Base-by-base conservation (phyloP, 2,113 vertebrate genomes). In the Jacana jacana region DNA sequence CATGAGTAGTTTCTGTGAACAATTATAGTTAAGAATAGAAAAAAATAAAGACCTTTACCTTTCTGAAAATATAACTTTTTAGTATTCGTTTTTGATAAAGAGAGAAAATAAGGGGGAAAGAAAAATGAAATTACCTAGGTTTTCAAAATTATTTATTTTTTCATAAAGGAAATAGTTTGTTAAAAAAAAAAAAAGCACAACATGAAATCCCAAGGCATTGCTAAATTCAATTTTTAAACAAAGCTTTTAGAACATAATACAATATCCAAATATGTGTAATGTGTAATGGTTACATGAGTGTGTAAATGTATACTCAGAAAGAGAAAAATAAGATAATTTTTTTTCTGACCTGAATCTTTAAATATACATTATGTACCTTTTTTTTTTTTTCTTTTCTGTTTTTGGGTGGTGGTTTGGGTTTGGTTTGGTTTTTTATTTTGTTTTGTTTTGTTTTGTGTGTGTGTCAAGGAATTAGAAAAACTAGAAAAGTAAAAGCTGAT, bases 351-450 rank as follows among this genome's bases (percentile, higher is more conserved):
- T 37, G 7, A 57, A 6, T 40, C 4, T 66, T 17, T 66, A 76
- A 71, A 66, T 40, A 4, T 10, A 35, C 1, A 2, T 17, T 54
- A n/a, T n/a, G n/a, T n/a, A n/a, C 1, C 0, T 23, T 7, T 10
- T 19, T 39, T 24, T 12, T 17, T 10, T 23, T 1, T 24, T 6
- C 4, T 15, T 19, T 27, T 20, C 16, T 28, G 7, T 12, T 33
- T 51, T 70, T 31, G 5, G 3, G 3, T 14, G 8, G 3, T 0
- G 0, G 0, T 2, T n/a, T n/a, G n/a, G n/a, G n/a, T n/a, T n/a
- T n/a, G n/a, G n/a, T n/a, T n/a, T n/a, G n/a, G n/a, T n/a, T n/a
- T n/a, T n/a, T n/a, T n/a, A n/a, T n/a, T n/a, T n/a, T n/a, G n/a
- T n/a, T n/a, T n/a, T n/a, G n/a, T n/a, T n/a, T n/a, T n/a, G 31